Evolutionary conservation across 2,888 invertebrate species (phyloP).

Genomic region (Phasia obesa): DNA sequence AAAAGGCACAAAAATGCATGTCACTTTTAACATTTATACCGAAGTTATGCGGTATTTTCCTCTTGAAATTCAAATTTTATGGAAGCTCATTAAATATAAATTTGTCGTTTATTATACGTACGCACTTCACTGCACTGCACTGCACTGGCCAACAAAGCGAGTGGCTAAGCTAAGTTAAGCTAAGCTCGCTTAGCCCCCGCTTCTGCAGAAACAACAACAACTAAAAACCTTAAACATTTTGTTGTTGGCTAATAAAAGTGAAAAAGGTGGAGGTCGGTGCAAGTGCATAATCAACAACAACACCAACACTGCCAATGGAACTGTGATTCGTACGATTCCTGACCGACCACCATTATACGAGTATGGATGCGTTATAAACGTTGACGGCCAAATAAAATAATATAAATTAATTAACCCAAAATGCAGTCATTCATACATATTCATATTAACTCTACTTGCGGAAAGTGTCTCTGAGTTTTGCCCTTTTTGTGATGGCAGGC

Average conservation of each 20-base stretch:
- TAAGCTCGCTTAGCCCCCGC: constrained; percentile 1
- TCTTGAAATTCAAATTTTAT: constrained; percentile 83
- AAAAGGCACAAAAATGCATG: constrained; percentile 67
- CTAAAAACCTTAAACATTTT: constrained; percentile 32
- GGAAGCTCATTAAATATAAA: constrained; percentile 83
- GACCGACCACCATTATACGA: constrained; percentile 45
- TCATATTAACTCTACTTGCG: constrained; percentile 39
- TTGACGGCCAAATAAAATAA: constrained; percentile 81
- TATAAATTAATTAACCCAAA: constrained; percentile 80
- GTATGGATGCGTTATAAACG: constrained; percentile 43
- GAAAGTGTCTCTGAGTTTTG: constrained; percentile 21
- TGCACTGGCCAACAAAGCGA: neutral
- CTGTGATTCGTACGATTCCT: constrained; percentile 37
- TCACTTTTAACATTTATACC: constrained; percentile 62
- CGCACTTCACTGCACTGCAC: too few relatives aligned
- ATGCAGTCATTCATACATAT: constrained; percentile 48
- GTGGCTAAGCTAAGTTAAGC: constrained; percentile 16
- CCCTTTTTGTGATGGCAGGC: constrained; percentile 21
- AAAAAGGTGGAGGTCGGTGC: constrained; percentile 32
- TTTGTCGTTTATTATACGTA: constrained; percentile 78
- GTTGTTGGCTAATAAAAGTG: neutral
- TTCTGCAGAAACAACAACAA: neutral
- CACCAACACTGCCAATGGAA: constrained; percentile 21
- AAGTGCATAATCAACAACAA: constrained; percentile 51
- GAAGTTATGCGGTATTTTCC: constrained; percentile 75